A percentile compares a stretch with the other conserved stretches of the same genome.
Evolutionary conservation across 2,113 vertebrate species (phyloP).

Genomic region (Dicrurus megarhynchus): DNA sequence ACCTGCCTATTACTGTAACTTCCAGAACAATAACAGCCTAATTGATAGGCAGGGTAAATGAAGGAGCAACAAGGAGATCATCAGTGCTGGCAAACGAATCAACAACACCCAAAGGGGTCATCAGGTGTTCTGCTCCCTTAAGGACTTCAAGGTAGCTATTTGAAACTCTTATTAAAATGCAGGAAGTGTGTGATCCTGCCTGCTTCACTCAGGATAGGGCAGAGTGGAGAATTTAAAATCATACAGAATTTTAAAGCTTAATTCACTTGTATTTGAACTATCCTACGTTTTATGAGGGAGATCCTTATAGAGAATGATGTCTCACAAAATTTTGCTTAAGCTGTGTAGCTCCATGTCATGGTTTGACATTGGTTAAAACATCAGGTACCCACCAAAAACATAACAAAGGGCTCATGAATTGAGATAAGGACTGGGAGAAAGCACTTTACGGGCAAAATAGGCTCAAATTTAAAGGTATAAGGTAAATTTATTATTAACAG

Average conservation of each 20-base stretch:
- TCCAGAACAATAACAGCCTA: slow-evolving; percentile 28
- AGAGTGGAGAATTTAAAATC: background rate
- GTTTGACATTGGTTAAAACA: too few species aligned
- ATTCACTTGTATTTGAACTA: background rate
- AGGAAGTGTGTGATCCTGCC: background rate
- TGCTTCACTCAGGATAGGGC: background rate
- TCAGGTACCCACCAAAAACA: too few species aligned
- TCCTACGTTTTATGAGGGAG: background rate
- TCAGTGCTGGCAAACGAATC: background rate
- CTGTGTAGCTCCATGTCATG: background rate
- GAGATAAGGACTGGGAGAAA: too few species aligned
- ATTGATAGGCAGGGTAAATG: background rate
- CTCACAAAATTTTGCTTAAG: background rate
- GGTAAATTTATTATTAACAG: too few species aligned
- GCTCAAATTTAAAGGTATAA: too few species aligned
- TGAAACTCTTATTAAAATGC: background rate
- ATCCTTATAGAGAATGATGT: background rate
- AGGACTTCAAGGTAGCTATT: background rate
- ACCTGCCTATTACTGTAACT: slow-evolving; percentile 16
- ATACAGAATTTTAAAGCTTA: background rate
- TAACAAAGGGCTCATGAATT: too few species aligned
- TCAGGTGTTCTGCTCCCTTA: background rate
- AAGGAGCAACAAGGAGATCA: background rate
- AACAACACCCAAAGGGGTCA: background rate
- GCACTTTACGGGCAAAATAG: too few species aligned